A percentile compares a stretch with the other conserved stretches of the same genome.
Evolutionary conservation across 2,888 invertebrate species (phyloP).

Genomic region (Polyploca ridens): DNA sequence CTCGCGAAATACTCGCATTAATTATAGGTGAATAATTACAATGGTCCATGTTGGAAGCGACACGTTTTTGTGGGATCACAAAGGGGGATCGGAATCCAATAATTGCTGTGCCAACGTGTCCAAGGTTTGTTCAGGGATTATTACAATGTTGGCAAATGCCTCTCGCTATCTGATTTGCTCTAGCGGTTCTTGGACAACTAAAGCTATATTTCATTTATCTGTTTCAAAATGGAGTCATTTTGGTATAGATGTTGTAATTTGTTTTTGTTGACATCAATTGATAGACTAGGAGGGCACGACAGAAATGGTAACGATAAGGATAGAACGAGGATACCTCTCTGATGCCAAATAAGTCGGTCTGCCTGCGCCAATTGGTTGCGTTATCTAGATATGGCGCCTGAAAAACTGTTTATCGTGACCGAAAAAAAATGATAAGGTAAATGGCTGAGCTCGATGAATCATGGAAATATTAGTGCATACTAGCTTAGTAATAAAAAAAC

Average conservation of each 20-base stretch:
- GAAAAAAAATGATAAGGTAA: too few species aligned
- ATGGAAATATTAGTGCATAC: too few species aligned
- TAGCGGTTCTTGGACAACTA: not conserved
- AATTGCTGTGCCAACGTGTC: conserved; percentile 29
- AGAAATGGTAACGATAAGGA: too few species aligned
- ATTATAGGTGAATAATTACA: conserved; percentile 62
- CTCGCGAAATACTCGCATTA: conserved; percentile 44
- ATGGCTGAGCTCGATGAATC: too few species aligned
- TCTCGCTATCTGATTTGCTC: conserved; percentile 5
- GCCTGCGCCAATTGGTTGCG: too few species aligned
- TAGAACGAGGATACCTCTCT: too few species aligned
- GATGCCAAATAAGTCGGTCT: too few species aligned
- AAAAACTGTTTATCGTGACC: too few species aligned
- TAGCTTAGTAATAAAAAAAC: too few species aligned
- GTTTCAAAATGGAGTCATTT: not conserved
- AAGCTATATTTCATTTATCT: not conserved
- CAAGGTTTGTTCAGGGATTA: conserved; percentile 24
- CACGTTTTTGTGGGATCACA: conserved; percentile 50
- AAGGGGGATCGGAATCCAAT: conserved; percentile 30
- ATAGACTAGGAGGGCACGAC: too few species aligned
- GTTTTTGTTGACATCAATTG: not conserved
- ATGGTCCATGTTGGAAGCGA: conserved; percentile 45
- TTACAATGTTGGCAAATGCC: conserved; percentile 22
- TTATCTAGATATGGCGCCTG: too few species aligned
- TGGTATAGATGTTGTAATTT: not conserved